A percentile compares a stretch with the other conserved stretches of the same genome.
Evolutionary conservation across 2,113 vertebrate genomes (phyloP).

Genomic region (Channa argus): DNA sequence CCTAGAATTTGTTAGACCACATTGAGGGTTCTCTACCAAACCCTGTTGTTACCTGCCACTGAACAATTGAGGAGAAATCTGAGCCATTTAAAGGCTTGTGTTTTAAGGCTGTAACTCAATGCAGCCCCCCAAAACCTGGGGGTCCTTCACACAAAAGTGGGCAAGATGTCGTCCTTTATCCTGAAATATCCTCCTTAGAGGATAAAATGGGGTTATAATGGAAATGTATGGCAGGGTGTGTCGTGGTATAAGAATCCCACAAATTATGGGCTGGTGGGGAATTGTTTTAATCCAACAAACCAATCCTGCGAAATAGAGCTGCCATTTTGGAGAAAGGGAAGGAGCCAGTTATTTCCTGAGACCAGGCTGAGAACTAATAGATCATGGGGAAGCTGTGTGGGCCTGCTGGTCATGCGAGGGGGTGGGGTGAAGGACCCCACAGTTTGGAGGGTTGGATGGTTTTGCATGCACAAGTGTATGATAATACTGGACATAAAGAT

Average conservation of each 20-base stretch:
- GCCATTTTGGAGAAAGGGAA: constrained; percentile 77
- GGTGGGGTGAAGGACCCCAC: constrained; percentile 20
- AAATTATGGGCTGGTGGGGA: constrained; percentile 84
- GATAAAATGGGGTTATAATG: constrained; percentile 75
- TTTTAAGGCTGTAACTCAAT: constrained; percentile 24
- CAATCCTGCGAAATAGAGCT: constrained; percentile 71
- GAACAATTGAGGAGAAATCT: constrained; percentile 59
- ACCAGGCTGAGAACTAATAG: constrained; percentile 53
- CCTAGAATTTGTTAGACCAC: constrained; percentile 69
- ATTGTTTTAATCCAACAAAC: constrained; percentile 82
- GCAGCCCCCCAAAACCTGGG: constrained; percentile 11
- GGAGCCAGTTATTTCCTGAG: constrained; percentile 71
- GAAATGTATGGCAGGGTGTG: constrained; percentile 82
- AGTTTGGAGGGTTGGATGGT: constrained; percentile 36
- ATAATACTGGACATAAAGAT: constrained; percentile 52
- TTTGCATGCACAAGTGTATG: constrained; percentile 21
- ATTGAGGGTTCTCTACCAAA: constrained; percentile 52
- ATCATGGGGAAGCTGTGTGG: constrained; percentile 53
- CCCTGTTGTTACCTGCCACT: constrained; percentile 73
- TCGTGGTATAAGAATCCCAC: constrained; percentile 77
- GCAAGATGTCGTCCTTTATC: constrained; percentile 39
- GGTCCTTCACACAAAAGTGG: constrained; percentile 37
- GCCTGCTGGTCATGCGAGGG: constrained; percentile 24
- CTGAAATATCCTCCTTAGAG: constrained; percentile 75
- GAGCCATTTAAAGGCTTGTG: constrained; percentile 41